Evolutionary conservation across 2,113 vertebrate genomes (phyloP).

Genomic region (Malurus elegans): DNA sequence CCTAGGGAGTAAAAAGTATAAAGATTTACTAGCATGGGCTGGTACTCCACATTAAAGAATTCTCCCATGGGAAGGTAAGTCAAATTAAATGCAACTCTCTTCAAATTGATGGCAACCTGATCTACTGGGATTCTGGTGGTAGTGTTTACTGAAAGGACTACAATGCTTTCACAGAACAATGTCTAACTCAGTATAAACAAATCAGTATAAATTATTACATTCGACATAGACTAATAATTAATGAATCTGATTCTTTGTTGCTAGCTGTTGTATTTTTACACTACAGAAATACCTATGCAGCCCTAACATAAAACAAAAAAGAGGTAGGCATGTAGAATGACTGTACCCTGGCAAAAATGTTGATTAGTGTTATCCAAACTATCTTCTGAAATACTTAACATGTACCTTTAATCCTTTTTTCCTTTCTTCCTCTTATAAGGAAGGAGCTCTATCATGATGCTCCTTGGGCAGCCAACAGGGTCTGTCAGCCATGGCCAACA

Average conservation of each 20-base stretch:
- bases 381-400: neutral
- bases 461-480: neutral
- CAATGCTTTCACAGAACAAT: neutral
- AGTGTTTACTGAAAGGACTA: neutral
- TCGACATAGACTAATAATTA: neutral
- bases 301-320: neutral
- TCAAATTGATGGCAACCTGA: neutral
- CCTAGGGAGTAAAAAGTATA: constrained; percentile 66
- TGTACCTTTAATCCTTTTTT: neutral
- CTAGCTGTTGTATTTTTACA: neutral
- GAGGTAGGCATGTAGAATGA: neutral
- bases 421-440: neutral
- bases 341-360: neutral
- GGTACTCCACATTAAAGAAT: neutral
- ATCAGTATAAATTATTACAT: neutral
- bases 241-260: neutral
- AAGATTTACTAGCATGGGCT: neutral
- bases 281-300: neutral
- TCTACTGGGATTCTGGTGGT: neutral
- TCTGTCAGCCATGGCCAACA: neutral
- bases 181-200: neutral
- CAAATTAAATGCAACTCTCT: neutral
- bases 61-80: neutral
- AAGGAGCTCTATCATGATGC: neutral
- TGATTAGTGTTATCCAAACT: neutral